phyloP scores from a whole-genome alignment of 2,797 vertebrate species.

The Ambastaia sidthimunki region DNA sequence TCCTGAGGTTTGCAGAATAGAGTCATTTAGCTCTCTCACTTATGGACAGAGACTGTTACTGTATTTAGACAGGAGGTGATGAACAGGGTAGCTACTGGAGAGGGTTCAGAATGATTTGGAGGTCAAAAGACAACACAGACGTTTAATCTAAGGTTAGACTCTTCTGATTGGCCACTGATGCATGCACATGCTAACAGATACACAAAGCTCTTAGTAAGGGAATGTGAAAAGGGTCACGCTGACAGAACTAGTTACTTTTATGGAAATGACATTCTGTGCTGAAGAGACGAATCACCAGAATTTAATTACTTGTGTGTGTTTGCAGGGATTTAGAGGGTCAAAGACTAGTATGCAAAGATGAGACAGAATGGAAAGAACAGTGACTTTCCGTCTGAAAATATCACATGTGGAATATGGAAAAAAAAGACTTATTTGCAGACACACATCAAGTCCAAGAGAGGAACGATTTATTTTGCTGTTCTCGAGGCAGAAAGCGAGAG shows the following conservation, averaged over 20 bases:
- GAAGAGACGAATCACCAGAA: constrained; percentile 35
- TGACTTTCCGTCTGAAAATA: not conserved
- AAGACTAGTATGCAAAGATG: not conserved
- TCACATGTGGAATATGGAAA: not conserved
- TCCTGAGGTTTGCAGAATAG: too few relatives aligned
- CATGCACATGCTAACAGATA: not conserved
- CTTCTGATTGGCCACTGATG: not conserved
- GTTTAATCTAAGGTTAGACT: not conserved
- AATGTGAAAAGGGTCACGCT: not conserved
- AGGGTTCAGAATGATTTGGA: not conserved
- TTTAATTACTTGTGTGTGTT: constrained; percentile 33
- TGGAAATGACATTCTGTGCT: constrained; percentile 35
- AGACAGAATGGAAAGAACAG: not conserved
- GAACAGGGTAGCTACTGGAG: constrained; percentile 10
- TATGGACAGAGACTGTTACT: constrained; percentile 12
- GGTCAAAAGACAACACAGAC: not conserved
- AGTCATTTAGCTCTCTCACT: too few relatives aligned
- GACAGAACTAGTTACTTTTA: constrained; percentile 35
- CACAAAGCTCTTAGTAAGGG: not conserved
- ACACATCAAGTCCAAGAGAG: not conserved
- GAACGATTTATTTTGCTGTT: not conserved
- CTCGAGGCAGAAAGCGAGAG: not conserved
- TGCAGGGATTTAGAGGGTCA: not conserved
- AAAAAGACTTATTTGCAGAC: not conserved
- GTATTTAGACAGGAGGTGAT: constrained; percentile 24